Evolutionary conservation across 2,113 vertebrate species (phyloP).

Genomic region (Pangasianodon gigas): DNA sequence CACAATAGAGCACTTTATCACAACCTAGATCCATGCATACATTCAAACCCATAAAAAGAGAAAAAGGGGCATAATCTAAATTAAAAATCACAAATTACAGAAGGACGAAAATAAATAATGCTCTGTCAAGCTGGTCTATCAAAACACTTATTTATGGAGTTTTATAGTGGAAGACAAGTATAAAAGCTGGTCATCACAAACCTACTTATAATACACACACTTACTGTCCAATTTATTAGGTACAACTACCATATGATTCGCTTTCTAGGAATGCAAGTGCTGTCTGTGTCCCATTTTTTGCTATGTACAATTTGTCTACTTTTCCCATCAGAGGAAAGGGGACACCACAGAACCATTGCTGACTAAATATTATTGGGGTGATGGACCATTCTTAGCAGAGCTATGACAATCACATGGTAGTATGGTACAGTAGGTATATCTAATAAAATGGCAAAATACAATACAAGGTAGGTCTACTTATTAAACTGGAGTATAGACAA

Average conservation of each 20-base stretch:
- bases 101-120: neutral
- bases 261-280: neutral
- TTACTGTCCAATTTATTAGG: neutral
- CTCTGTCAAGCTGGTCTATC: neutral
- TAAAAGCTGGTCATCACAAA: neutral
- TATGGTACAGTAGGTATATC: neutral
- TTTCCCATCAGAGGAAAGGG: neutral
- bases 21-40: neutral
- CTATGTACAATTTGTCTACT: neutral
- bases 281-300: neutral
- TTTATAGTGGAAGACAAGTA: neutral
- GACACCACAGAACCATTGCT: neutral
- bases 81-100: neutral
- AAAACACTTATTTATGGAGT: neutral
- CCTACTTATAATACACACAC: neutral
- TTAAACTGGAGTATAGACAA: neutral
- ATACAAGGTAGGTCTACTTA: neutral
- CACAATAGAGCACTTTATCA: neutral
- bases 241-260: neutral
- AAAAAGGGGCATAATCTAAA: neutral
- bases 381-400: neutral
- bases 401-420: neutral
- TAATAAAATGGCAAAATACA: neutral
- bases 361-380: neutral
- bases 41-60: neutral